These are phyloP conservation scores for Etheostoma perlongum DNA, from an alignment of 2,797 vertebrate species.

Conservation along the genomic window DNA sequence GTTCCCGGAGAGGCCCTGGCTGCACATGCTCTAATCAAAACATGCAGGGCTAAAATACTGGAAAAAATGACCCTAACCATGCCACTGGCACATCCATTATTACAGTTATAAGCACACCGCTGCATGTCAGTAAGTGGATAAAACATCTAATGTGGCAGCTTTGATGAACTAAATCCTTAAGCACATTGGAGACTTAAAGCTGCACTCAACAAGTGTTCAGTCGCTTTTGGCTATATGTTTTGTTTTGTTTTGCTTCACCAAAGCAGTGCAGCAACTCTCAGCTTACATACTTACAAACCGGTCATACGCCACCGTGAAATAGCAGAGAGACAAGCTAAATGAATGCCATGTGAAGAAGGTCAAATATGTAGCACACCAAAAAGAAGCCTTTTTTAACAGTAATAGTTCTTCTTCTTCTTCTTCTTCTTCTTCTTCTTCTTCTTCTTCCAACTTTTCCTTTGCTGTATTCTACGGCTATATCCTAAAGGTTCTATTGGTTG, in stretches of 20 bases:
- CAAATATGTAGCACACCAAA: not conserved
- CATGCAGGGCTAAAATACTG: slow-evolving; percentile 13
- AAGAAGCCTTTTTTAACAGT: not conserved
- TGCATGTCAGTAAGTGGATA: slow-evolving; percentile 30
- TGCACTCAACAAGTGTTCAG: not conserved
- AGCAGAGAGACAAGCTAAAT: slow-evolving; percentile 11
- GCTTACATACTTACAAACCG: not conserved
- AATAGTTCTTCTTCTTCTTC: not conserved
- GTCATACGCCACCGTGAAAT: slow-evolving; percentile 27
- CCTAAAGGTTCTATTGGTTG: slow-evolving; percentile 31
- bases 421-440: not conserved
- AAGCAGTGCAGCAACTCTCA: slow-evolving; percentile 16
- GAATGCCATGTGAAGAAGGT: slow-evolving; percentile 25
- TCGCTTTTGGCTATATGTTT: slow-evolving; percentile 22
- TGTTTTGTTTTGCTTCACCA: slow-evolving; percentile 35
- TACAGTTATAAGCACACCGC: slow-evolving; percentile 14
- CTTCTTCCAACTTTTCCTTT: slow-evolving; percentile 1
- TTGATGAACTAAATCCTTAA: slow-evolving; percentile 22
- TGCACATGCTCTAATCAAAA: slow-evolving; percentile 12
- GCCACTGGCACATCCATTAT: not conserved
- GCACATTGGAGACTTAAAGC: slow-evolving; percentile 16
- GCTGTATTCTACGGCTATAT: slow-evolving; percentile 3
- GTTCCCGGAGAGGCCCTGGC: too few relatives aligned
- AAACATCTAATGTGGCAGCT: slow-evolving; percentile 32
- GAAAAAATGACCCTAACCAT: not conserved